phyloP scores from a whole-genome alignment of 2,888 invertebrate genomes.

The Macrophya annulata region DNA sequence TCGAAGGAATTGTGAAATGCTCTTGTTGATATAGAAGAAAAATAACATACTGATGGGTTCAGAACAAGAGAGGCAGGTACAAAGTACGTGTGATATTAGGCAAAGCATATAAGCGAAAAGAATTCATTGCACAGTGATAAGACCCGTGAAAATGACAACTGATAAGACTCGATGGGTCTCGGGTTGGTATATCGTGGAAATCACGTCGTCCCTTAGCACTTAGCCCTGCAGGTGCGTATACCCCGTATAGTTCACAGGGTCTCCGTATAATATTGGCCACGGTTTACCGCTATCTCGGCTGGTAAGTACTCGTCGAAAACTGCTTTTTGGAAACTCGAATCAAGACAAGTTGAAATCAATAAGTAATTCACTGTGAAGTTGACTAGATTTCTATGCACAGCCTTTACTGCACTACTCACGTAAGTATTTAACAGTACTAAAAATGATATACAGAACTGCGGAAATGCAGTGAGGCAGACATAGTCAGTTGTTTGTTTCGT shows the following conservation, averaged over 20 bases:
- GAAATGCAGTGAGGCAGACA: too few species aligned
- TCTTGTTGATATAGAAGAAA: neutral
- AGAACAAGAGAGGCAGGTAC: neutral
- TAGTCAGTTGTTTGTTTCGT: neutral
- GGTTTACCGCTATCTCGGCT: constrained; percentile 16
- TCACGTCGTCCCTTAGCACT: constrained; percentile 28
- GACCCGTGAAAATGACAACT: constrained; percentile 34
- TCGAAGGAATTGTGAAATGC: neutral
- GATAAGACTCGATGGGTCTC: constrained; percentile 25
- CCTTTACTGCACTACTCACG: neutral
- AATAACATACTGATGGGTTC: neutral
- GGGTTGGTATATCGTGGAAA: constrained; percentile 26
- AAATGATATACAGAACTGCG: neutral
- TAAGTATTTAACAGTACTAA: neutral
- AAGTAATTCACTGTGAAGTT: neutral
- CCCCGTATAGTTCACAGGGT: neutral
- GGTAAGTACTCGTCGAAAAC: constrained; percentile 3
- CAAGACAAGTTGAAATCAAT: neutral
- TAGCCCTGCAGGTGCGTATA: constrained; percentile 15
- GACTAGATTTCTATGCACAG: neutral
- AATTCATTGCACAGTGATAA: neutral
- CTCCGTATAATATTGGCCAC: neutral
- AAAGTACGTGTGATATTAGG: neutral
- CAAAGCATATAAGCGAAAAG: neutral
- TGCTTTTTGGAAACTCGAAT: neutral